phyloP scores from a whole-genome alignment of 1,140 invertebrate species.

The Euglossa dilemma region DNA sequence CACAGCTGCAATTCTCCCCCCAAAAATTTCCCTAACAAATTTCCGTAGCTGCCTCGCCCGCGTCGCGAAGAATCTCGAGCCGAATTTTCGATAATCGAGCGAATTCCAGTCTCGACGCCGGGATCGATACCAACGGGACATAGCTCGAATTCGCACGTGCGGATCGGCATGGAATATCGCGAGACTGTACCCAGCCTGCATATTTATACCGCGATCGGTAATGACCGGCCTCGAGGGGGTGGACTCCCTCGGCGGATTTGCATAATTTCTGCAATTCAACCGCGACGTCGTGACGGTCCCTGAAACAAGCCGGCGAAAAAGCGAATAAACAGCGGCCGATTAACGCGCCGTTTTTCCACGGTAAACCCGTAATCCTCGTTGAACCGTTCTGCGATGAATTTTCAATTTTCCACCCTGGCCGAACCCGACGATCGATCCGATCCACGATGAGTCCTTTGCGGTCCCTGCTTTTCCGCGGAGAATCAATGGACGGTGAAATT shows the following conservation, averaged over 20 bases:
- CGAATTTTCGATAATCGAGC: conserved; percentile 46
- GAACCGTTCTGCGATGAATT: neutral
- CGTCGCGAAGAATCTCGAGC: neutral
- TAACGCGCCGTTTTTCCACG: neutral
- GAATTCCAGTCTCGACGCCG: too few species aligned
- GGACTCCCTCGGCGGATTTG: conserved; percentile 11
- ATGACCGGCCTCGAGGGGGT: conserved; percentile 49
- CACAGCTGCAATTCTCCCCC: too few species aligned
- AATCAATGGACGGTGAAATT: neutral
- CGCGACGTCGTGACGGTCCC: conserved; percentile 10
- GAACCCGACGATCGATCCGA: neutral
- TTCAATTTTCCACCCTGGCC: neutral
- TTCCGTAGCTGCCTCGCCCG: neutral
- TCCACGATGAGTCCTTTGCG: too few species aligned
- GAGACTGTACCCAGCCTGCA: too few species aligned
- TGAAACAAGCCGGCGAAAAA: neutral
- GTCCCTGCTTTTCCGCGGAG: neutral
- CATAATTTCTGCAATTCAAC: conserved; percentile 50
- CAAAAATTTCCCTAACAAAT: too few species aligned
- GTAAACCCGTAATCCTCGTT: neutral
- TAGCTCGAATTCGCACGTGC: conserved; percentile 56
- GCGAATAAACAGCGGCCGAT: conserved; percentile 4
- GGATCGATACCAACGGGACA: conserved; percentile 42
- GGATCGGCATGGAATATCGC: conserved; percentile 23
- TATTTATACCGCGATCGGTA: conserved; percentile 40